Conservation (phyloP, 2,113 vertebrate species). For the Clarias magur region DNA sequence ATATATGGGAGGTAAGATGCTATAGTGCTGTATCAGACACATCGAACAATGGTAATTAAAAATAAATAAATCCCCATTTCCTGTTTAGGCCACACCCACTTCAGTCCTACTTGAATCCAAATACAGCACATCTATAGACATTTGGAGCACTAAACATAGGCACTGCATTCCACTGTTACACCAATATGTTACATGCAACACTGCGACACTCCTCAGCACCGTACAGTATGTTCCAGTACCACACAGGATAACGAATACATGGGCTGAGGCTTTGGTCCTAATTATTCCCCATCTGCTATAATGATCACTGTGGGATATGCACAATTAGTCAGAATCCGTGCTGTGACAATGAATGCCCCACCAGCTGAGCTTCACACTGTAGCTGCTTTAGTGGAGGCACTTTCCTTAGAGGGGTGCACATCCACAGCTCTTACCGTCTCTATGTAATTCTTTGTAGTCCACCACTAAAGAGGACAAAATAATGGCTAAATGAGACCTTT, state of each 20-base stretch:
- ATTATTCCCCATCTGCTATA: neutral
- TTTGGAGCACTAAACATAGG: neutral
- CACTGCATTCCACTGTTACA: neutral
- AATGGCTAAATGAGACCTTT: conserved; percentile 39
- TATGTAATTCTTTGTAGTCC: conserved; percentile 7
- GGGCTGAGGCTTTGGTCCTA: conserved; percentile 9
- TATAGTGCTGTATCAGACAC: no score
- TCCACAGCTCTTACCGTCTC: neutral
- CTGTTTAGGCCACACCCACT: neutral
- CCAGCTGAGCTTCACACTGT: neutral
- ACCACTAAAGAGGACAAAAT: conserved; percentile 33
- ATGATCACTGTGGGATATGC: neutral
- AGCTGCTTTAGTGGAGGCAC: neutral
- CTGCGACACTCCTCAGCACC: neutral
- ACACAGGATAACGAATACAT: neutral
- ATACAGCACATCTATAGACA: neutral
- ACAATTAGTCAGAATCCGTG: conserved; percentile 6
- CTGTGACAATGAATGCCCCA: neutral
- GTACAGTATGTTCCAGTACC: neutral
- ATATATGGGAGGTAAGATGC: no score
- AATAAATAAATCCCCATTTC: neutral
- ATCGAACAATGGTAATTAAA: neutral
- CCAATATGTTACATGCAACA: neutral
- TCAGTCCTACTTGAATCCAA: neutral
- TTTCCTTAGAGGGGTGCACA: neutral